A percentile compares a stretch with the other conserved stretches of the same genome.
phyloP scores from a whole-genome alignment of 92 coral and sea anemone genomes.

The Epizoanthus scotinus region DNA sequence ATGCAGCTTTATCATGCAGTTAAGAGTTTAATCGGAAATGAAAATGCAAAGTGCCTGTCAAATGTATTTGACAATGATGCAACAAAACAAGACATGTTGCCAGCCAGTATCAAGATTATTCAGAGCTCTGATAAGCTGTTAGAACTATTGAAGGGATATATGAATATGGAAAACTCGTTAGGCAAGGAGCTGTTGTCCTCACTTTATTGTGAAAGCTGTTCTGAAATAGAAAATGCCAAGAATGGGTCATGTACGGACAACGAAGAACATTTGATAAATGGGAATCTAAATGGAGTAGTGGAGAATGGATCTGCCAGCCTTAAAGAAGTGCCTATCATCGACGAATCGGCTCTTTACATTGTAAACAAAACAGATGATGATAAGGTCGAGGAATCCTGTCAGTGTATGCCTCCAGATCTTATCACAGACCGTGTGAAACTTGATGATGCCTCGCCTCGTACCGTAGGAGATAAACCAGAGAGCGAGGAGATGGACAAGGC shows the following conservation, averaged over 20 bases:
- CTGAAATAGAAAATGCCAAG: constrained; percentile 20
- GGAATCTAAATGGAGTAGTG: neutral
- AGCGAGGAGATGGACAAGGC: constrained; percentile 38
- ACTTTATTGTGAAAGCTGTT: neutral
- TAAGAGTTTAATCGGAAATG: constrained; percentile 48
- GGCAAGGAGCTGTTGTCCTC: constrained; percentile 39
- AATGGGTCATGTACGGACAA: constrained; percentile 31
- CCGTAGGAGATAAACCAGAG: constrained; percentile 15
- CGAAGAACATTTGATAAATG: neutral
- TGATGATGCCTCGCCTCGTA: neutral
- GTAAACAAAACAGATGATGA: constrained; percentile 85
- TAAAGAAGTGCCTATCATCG: neutral
- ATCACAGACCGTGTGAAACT: neutral
- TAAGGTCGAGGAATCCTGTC: constrained; percentile 63
- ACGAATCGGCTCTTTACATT: constrained; percentile 41
- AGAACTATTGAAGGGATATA: constrained; percentile 68
- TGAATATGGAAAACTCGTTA: constrained; percentile 52
- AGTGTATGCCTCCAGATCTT: neutral
- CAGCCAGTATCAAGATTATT: constrained; percentile 60
- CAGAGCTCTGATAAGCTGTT: constrained; percentile 73
- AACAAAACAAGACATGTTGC: neutral
- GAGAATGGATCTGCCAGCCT: constrained; percentile 1
- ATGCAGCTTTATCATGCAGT: constrained; percentile 89
- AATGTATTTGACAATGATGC: neutral
- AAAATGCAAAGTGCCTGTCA: neutral